phyloP scores from a whole-genome alignment of 2,113 vertebrate genomes.

The Acinonyx jubatus region DNA sequence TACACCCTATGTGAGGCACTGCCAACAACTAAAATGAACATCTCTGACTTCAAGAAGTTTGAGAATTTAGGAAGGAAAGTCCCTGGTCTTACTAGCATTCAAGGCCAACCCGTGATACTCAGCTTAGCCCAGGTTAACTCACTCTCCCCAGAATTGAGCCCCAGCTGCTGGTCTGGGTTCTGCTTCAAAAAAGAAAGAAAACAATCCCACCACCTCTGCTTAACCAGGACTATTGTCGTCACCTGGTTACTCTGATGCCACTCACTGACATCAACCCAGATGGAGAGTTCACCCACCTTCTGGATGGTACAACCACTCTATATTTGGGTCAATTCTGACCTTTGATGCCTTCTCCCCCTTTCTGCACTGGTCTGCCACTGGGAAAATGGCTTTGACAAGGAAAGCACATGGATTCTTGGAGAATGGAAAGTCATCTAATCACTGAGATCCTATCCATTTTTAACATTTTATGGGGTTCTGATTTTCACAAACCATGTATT shows the following conservation, averaged over 20 bases:
- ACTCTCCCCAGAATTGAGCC: background rate
- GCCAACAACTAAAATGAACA: background rate
- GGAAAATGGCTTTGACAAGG: background rate
- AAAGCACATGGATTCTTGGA: background rate
- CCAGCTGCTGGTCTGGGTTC: background rate
- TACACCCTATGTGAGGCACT: background rate
- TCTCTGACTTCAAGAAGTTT: background rate
- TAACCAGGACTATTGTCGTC: background rate
- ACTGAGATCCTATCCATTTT: background rate
- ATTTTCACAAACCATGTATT: background rate
- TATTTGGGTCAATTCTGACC: background rate
- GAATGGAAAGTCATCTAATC: background rate
- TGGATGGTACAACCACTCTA: background rate
- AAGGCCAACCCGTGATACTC: background rate
- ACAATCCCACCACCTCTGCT: background rate
- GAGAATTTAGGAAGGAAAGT: background rate
- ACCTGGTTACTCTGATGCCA: background rate
- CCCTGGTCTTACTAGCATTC: background rate
- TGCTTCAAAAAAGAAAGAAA: background rate
- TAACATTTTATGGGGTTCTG: background rate
- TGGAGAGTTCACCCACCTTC: rapidly evolving
- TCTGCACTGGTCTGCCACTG: background rate
- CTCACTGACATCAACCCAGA: background rate
- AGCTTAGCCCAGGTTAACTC: background rate
- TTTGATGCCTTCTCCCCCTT: background rate